A percentile compares a stretch with the other conserved stretches of the same genome.
These are phyloP conservation scores for Cryptotis parvus DNA, from an alignment of 2,113 vertebrate species.

Conservation along the genomic window DNA sequence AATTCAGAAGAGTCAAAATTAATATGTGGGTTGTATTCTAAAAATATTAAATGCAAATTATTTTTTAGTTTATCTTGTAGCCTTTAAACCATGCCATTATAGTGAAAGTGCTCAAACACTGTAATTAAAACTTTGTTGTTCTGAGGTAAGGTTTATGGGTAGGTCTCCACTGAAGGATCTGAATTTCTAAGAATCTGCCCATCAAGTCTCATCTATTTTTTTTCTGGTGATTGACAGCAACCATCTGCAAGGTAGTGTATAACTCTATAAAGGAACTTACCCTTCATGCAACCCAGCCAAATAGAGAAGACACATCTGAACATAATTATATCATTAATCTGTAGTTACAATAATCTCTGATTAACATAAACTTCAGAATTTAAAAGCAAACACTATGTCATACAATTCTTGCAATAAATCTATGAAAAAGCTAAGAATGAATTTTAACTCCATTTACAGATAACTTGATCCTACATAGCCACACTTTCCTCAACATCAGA, in stretches of 20 bases:
- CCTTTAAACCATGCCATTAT: conserved; percentile 19
- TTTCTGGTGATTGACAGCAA: conserved; percentile 25
- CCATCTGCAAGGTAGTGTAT: neutral
- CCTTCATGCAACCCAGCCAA: neutral
- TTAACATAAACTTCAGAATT: neutral
- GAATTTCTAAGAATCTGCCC: conserved; percentile 38
- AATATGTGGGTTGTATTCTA: neutral
- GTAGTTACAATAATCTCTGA: neutral
- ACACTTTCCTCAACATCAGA: conserved; percentile 7
- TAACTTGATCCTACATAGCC: neutral
- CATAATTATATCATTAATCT: conserved; percentile 22
- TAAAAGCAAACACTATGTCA: conserved; percentile 2
- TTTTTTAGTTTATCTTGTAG: conserved; percentile 7
- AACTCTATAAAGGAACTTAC: neutral
- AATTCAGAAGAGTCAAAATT: neutral
- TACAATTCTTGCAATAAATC: conserved; percentile 12
- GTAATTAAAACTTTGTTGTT: neutral
- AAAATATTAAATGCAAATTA: neutral
- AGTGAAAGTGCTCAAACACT: neutral
- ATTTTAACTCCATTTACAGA: neutral
- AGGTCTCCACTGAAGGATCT: conserved; percentile 33
- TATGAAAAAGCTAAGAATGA: conserved; percentile 24
- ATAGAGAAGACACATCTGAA: neutral
- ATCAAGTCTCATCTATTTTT: neutral
- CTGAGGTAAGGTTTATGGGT: neutral